Evolutionary conservation across 2,113 vertebrate species (phyloP).

Genomic region (Oriolus oriolus): DNA sequence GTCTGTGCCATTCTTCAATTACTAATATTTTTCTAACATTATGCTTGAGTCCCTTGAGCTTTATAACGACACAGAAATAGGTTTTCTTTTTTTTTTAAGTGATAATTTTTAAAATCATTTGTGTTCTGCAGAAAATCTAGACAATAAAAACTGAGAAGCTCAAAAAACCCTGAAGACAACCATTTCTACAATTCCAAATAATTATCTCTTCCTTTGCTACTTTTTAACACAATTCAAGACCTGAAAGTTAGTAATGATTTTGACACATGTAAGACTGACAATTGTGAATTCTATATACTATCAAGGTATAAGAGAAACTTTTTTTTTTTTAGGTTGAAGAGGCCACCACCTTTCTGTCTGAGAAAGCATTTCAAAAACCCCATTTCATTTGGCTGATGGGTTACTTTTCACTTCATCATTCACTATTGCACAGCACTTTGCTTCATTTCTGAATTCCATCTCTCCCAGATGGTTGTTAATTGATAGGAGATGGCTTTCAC

Average conservation of each 20-base stretch:
- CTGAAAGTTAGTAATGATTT: neutral
- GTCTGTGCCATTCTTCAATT: neutral
- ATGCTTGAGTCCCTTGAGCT: neutral
- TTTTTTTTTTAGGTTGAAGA: neutral
- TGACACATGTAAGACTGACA: neutral
- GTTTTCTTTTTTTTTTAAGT: neutral
- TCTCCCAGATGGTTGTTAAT: conserved; percentile 43
- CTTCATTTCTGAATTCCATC: conserved; percentile 19
- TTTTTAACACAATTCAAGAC: neutral
- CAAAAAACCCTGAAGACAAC: neutral
- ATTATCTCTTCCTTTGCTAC: neutral
- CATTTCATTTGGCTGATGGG: neutral
- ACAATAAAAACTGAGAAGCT: neutral
- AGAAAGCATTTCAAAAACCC: neutral
- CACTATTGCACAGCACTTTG: neutral
- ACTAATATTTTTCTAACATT: neutral
- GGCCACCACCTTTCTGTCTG: neutral
- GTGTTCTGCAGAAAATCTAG: neutral
- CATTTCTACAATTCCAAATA: neutral
- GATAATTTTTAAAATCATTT: neutral
- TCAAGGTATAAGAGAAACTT: neutral
- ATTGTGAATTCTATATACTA: neutral
- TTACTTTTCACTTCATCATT: neutral
- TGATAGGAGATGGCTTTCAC: conserved; percentile 43
- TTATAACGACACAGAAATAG: neutral